These are phyloP conservation scores for Lutjanus erythropterus DNA, from an alignment of 2,113 vertebrate genomes.

Conservation along the genomic window DNA sequence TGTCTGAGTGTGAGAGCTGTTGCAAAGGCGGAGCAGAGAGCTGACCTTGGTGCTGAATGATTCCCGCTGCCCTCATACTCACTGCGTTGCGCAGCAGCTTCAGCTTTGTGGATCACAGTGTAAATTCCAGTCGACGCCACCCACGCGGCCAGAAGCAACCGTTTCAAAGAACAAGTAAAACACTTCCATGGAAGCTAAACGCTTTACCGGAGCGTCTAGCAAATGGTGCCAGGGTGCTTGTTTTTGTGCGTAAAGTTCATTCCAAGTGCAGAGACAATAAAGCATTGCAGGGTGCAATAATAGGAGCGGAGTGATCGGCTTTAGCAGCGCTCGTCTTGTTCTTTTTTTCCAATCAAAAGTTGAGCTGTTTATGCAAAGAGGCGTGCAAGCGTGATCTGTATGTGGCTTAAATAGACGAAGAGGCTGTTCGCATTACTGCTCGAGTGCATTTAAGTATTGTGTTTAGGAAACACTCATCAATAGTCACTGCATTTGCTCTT, in stretches of 20 bases:
- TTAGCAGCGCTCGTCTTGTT: background rate
- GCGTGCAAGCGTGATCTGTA: background rate
- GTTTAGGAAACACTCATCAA: background rate
- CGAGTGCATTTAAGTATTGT: background rate
- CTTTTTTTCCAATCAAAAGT: background rate
- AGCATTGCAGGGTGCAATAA: background rate
- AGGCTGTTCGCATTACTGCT: background rate
- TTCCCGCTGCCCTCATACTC: background rate
- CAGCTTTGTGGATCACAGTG: background rate
- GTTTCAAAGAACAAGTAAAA: background rate
- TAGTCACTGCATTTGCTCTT: background rate
- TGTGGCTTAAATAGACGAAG: background rate
- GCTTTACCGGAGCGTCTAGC: background rate
- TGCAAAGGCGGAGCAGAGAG: too few species aligned
- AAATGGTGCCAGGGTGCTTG: background rate
- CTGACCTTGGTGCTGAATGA: slow-evolving; percentile 75
- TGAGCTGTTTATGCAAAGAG: too few species aligned
- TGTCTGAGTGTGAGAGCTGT: background rate
- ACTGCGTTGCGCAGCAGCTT: background rate
- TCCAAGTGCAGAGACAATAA: slow-evolving; percentile 2
- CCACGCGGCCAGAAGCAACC: slow-evolving; percentile 45
- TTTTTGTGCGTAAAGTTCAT: slow-evolving; percentile 18
- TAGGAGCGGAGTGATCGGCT: background rate
- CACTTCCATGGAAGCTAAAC: background rate
- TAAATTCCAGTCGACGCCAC: slow-evolving; percentile 30